Base-by-base conservation (phyloP, 2,113 vertebrate species). In the Microtus ochrogaster region DNA sequence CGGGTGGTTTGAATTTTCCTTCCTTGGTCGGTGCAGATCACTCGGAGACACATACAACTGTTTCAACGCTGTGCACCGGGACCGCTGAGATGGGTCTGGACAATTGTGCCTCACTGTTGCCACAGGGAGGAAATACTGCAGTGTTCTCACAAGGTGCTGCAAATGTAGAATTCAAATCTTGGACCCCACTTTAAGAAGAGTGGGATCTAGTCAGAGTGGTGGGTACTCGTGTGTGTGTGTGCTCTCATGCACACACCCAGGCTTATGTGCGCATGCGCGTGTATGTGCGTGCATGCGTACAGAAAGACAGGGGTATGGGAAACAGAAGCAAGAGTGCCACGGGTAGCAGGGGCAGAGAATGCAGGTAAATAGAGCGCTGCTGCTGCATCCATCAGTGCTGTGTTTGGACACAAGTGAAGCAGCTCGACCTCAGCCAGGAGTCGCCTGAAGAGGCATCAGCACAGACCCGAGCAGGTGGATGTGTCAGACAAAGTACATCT, bases 91-190 rank as follows among this genome's bases (percentile, higher is more conserved):
- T 77, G 36, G 11, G 76, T 47, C 73, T 89, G 41, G 55, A 77
- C n/a, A 95, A 41, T 61, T 76, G 41, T 83, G 96, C 41, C 58
- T 81, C 24, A 66, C n/a, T 91, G 28, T 94, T 44, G 89, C 8
- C 19, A 24, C 17, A 28, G 28, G 58, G 78, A 74, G 30, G 73
- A 90, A 81, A 83, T 65, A 55, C 74, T 33, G 28, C 77, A 41
- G 47, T 70, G 30, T 47, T 19, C 52, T 55, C 5, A 77, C 19
- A 78, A 95, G 36, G 72, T 76, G 7, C 14, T 88, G 41, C 87
- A 41, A 73, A 81, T 47, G 22, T 19, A 94, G 63, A 76, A 66
- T 55, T 24, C 16, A 26, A 86, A 61, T 22, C 86, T 21, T 74
- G 30, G 47, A 33, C 47, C 3, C 47, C 78, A 33, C 10, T 87